A percentile compares a stretch with the other conserved stretches of the same genome.
phyloP scores from a whole-genome alignment of 2,888 invertebrate genomes.

The Lepas anatifera region DNA sequence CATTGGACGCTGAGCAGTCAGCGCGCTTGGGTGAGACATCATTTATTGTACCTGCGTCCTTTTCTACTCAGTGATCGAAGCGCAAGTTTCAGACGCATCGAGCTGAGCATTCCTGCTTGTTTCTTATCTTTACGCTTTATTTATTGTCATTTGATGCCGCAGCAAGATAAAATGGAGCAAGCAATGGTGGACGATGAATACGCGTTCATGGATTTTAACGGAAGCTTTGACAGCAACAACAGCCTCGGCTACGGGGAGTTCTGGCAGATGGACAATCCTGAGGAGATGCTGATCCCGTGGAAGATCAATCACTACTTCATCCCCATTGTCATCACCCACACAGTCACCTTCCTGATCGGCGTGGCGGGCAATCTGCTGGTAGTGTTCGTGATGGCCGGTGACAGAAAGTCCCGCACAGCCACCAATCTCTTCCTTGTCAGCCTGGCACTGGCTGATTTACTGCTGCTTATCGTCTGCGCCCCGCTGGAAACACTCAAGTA shows the following conservation, averaged over 20 bases:
- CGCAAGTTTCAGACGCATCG: too few species aligned
- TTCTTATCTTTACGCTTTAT: too few species aligned
- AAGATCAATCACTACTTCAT: slow-evolving; percentile 25
- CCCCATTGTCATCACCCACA: background rate
- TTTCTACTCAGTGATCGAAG: too few species aligned
- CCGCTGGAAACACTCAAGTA: slow-evolving; percentile 37
- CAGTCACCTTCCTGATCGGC: slow-evolving; percentile 29
- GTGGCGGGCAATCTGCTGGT: slow-evolving; percentile 37
- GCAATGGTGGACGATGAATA: too few species aligned
- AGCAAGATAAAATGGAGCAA: too few species aligned
- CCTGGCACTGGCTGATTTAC: slow-evolving; percentile 31
- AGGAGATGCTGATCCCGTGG: slow-evolving; percentile 31
- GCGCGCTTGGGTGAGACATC: too few species aligned
- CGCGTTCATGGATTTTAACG: too few species aligned
- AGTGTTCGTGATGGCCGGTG: slow-evolving; percentile 35
- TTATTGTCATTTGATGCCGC: too few species aligned
- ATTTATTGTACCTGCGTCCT: too few species aligned
- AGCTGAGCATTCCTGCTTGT: too few species aligned
- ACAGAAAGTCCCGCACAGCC: slow-evolving; percentile 31
- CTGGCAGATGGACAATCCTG: slow-evolving; percentile 26
- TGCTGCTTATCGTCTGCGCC: slow-evolving; percentile 28
- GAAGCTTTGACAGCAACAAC: too few species aligned
- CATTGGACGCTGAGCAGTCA: too few species aligned
- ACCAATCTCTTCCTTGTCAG: slow-evolving; percentile 31
- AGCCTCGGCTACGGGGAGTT: background rate